Percentiles rank a stretch among this genome's conserved stretches.
These are phyloP conservation scores for Drosophila affinis DNA, from an alignment of 2,888 invertebrate genomes.

Conservation along the genomic window DNA sequence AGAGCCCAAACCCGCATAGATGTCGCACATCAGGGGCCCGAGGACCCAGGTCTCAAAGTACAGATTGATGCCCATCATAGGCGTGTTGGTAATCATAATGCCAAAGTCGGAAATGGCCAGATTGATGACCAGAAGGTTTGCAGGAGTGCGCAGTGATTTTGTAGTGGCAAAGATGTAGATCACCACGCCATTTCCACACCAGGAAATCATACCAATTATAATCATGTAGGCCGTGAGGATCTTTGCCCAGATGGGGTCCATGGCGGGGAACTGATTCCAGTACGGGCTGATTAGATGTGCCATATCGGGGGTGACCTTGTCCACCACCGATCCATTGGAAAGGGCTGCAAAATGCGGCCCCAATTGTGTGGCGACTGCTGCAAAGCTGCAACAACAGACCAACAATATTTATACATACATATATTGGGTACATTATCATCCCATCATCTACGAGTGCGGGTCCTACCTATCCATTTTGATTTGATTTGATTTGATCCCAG, in stretches of 20 bases:
- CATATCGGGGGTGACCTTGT: conserved; percentile 89
- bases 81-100: conserved; percentile 89
- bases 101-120: conserved; percentile 93
- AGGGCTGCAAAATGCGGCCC: conserved; percentile 84
- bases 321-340: conserved; percentile 91
- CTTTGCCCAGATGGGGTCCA: conserved; percentile 95
- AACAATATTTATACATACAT: neutral
- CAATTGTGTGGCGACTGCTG: conserved; percentile 64
- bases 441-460: neutral
- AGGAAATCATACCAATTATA: conserved; percentile 86
- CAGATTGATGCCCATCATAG: conserved; percentile 84
- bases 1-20: conserved; percentile 94
- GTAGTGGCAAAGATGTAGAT: conserved; percentile 83
- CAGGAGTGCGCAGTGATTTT: conserved; percentile 90
- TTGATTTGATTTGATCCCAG: conserved; percentile 22
- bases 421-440: neutral
- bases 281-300: conserved; percentile 87
- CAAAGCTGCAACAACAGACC: conserved; percentile 54
- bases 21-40: conserved; percentile 91
- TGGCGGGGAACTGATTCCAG: conserved; percentile 95
- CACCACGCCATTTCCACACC: conserved; percentile 83
- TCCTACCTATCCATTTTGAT: conserved; percentile 79
- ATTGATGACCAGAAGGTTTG: conserved; percentile 95
- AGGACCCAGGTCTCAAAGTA: conserved; percentile 83
- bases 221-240: conserved; percentile 92